Evolutionary conservation across 2,888 invertebrate species (phyloP).

Genomic region (Andrena fulva): DNA sequence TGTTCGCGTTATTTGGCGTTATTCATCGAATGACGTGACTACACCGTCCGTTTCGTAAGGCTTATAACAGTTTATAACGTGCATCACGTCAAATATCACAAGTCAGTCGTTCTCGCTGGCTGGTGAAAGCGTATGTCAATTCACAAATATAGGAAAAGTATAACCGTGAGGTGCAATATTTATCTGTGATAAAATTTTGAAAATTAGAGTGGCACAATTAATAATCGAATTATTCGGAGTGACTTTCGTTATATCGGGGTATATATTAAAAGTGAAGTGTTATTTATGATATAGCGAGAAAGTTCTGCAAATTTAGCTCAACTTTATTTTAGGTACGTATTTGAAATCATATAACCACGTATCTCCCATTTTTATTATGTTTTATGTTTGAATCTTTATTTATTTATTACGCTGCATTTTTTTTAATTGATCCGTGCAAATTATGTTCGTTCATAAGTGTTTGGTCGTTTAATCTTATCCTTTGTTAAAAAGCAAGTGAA

Average conservation of each 20-base stretch:
- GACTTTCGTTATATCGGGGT: neutral
- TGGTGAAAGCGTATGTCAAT: neutral
- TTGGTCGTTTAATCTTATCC: neutral
- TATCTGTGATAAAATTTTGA: neutral
- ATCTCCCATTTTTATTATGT: neutral
- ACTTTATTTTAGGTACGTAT: conserved; percentile 32
- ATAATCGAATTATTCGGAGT: neutral
- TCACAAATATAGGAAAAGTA: neutral
- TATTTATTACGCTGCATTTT: neutral
- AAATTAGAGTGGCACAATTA: neutral
- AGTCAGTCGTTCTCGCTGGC: neutral
- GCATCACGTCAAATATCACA: neutral
- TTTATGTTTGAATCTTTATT: neutral
- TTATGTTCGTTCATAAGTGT: neutral
- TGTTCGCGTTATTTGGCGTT: conserved; percentile 23
- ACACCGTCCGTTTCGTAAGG: conserved; percentile 31
- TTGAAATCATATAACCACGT: neutral
- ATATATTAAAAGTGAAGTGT: conserved; percentile 2
- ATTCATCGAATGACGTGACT: conserved; percentile 37
- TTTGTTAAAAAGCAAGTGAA: neutral
- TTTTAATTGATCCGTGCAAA: neutral
- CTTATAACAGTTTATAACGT: conserved; percentile 6
- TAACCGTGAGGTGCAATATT: neutral
- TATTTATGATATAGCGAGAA: neutral
- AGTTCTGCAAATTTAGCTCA: neutral